Base-by-base conservation (phyloP, 2,888 invertebrate species). In the Bursaphelenchus okinawaensis region DNA sequence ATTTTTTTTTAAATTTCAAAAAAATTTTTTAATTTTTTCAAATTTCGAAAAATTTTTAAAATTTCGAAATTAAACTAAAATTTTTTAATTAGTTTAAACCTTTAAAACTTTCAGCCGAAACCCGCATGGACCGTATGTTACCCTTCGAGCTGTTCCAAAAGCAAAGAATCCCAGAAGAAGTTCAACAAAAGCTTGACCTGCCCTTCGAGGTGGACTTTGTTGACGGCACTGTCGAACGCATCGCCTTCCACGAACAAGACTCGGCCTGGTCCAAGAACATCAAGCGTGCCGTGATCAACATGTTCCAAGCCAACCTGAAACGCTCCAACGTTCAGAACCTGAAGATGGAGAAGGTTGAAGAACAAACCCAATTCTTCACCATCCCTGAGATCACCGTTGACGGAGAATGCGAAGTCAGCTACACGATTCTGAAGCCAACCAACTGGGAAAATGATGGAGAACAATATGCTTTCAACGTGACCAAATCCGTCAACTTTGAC, bases 401-500 rank as follows among this genome's bases (percentile, higher is more conserved):
- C 56, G 79, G 79, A 65, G 74, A 79, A 59, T 79, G 79, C 68
- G 68, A 75, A 54, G 69, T 72, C 24, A 63, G 67, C 56, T 75
- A 73, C 71, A 69, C 71, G 59, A 52, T 66, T 9, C 60, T n/a
- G 19, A 22, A 59, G 19, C 28, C 50, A 20, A 50, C 8, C n/a
- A 8, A 56, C 26, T 54, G 4, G 2, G 19, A 59, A 29, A 50
- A 59, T 1, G 23, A 40, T n/a, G 60, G 60, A 23, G 51, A 59
- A 12, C 12, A 59, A 8, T 20, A 26, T n/a, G 12, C 12, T 12
- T 59, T 59, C 27, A 61, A 71, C 20, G 40, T 65, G 27, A 70
- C 68, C 22, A 68, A 85, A 78, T 78, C 83, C 52, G 74, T 83
- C 68, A 83, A 85, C 82, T 84, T 83, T 74, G 82, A 83, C 63